A percentile compares a stretch with the other conserved stretches of the same genome.
These are phyloP conservation scores for Pomacea maculata DNA, from an alignment of 1,140 invertebrate species.

Conservation along the genomic window DNA sequence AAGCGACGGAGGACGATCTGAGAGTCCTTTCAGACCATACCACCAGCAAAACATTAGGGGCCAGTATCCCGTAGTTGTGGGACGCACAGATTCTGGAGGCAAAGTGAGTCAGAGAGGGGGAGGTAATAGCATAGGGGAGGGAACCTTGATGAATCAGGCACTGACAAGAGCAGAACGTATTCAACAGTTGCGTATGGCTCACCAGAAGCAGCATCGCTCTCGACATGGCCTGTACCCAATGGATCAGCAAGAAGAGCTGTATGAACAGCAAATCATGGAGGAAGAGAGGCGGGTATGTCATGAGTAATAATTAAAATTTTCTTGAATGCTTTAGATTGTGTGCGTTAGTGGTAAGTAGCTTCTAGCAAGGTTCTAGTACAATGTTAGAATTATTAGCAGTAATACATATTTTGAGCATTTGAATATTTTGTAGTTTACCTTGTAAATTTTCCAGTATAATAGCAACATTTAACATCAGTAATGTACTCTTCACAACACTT, in stretches of 20 bases:
- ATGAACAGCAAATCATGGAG: constrained; percentile 55
- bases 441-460: no score
- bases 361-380: no score
- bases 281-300: constrained; percentile 17
- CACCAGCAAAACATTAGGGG: constrained; percentile 26
- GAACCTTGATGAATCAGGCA: constrained; percentile 15
- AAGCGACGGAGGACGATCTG: constrained; percentile 1
- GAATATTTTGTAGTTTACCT: not conserved
- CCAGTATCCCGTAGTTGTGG: constrained; percentile 15
- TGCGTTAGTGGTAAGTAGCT: no score
- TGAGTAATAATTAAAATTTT: not conserved
- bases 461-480: no score
- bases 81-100: not conserved
- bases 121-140: constrained; percentile 4
- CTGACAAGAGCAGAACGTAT: constrained; percentile 67
- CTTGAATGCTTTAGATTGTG: no score
- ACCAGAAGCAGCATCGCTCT: constrained; percentile 70
- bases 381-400: not conserved
- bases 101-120: not conserved
- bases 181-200: constrained; percentile 68
- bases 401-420: constrained; percentile 13
- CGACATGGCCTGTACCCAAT: constrained; percentile 62
- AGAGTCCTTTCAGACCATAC: constrained; percentile 17
- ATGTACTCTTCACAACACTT: no score
- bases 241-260: constrained; percentile 65